Percentiles rank a stretch among this genome's conserved stretches.
Conservation (phyloP, 2,888 invertebrate species). For the Dioctria linearis region DNA sequence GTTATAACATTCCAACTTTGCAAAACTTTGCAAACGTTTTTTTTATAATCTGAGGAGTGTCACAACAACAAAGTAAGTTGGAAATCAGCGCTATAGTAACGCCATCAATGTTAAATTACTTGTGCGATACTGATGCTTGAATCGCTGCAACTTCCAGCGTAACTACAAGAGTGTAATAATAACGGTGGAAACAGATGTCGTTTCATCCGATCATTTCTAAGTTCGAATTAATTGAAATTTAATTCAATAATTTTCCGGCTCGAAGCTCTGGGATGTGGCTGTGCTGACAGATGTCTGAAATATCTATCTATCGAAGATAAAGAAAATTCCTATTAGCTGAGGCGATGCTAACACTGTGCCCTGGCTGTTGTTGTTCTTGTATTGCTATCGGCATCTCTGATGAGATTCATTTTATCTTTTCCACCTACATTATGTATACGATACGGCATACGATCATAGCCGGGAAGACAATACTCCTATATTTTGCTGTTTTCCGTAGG, state of each 20-base stretch:
- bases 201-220: not conserved
- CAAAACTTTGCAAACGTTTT: too few species aligned
- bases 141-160: too few species aligned
- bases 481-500: too few species aligned
- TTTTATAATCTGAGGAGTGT: too few species aligned
- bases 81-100: too few species aligned
- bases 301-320: not conserved
- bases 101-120: too few species aligned
- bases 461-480: not conserved
- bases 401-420: conserved; percentile 25
- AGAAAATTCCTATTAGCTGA: too few species aligned
- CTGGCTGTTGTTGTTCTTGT: not conserved
- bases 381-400: conserved; percentile 10
- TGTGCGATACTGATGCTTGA: too few species aligned
- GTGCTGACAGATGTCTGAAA: conserved; percentile 36
- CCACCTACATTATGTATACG: conserved; percentile 17
- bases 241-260: conserved; percentile 23
- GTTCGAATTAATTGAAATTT: conserved; percentile 32
- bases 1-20: too few species aligned
- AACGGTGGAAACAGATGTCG: too few species aligned
- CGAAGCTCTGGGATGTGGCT: conserved; percentile 10
- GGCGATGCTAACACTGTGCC: not conserved
- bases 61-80: too few species aligned
- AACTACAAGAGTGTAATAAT: too few species aligned
- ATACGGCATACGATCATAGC: conserved; percentile 10